Base-by-base conservation (phyloP, 2,888 invertebrate genomes). In the Horisme vitalbata region DNA sequence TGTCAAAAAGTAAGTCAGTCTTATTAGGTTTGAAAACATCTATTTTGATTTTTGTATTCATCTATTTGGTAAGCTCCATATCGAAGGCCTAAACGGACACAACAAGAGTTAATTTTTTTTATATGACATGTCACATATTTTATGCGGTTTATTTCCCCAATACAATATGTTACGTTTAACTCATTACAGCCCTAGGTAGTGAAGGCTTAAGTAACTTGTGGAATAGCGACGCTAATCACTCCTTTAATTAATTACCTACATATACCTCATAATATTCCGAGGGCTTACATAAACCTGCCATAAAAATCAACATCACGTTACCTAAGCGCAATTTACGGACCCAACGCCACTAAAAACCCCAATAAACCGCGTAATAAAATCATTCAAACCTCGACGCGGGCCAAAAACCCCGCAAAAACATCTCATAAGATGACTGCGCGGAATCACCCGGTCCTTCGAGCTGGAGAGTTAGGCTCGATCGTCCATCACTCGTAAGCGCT, bases 341-440 rank as follows among this genome's bases (percentile, higher is more conserved):
- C 36, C 30, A 15, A 35, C 21, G 27, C 45, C 51, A 45, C 53
- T 45, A 44, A 52, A 51, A 55, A 52, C 50, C 45, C 38, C 51
- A 52, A 56, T 55, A 56, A 52, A 50, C 45, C 23, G 23, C 28
- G 49, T 48, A 56, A 58, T 58, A 54, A 59, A 59, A 59, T 52
- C 48, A 51, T 56, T 52, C 53, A 38, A 51, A 41, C 41, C 48
- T 37, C 38, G 32, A 33, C 38, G 15, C 35, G 31, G 18, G 11
- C 12, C 14, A 20, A 37, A 20, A 27, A 32, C 15, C 12, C 39
- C 41, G 18, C 37, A 45, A 55, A 52, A 53, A 52, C 52, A 48
- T 56, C 54, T 59, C 52, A 56, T 55, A 59, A 59, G 59, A 54
- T 59, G 59, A 56, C 46, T 50, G 31, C 11, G 48, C 56, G 50